phyloP scores from a whole-genome alignment of 2,113 vertebrate genomes.

The Nothocercus julius region DNA sequence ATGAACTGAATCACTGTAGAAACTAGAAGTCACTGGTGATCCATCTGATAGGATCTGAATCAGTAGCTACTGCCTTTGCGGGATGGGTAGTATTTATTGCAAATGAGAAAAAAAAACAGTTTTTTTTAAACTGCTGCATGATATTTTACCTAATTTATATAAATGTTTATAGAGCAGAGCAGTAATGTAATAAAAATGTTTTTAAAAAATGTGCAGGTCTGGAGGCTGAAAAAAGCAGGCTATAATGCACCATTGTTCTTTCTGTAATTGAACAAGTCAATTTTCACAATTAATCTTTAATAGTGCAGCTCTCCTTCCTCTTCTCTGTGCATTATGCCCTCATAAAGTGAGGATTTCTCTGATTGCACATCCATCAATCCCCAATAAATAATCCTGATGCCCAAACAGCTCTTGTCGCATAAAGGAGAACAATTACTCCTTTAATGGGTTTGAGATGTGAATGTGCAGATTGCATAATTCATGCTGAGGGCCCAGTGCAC shows the following conservation, averaged over 20 bases:
- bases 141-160: constrained; percentile 51
- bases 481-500: not conserved
- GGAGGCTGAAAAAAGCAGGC: not conserved
- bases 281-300: constrained; percentile 72
- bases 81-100: not conserved
- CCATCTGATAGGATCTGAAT: not conserved
- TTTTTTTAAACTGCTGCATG: constrained; percentile 1
- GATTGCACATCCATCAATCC: constrained; percentile 58
- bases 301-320: constrained; percentile 40
- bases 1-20: not conserved
- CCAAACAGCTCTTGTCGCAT: constrained; percentile 18
- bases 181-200: constrained; percentile 55
- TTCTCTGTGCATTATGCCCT: constrained; percentile 37
- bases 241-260: constrained; percentile 39
- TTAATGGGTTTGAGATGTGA: constrained; percentile 24
- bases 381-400: constrained; percentile 43
- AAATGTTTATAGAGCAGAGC: constrained; percentile 38
- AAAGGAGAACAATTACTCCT: constrained; percentile 1
- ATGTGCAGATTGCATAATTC: constrained; percentile 14
- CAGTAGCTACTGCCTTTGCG: not conserved
- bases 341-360: constrained; percentile 15
- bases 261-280: constrained; percentile 62
- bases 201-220: constrained; percentile 44
- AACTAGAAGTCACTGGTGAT: not conserved
- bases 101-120: not conserved